Base-by-base conservation (phyloP, 1,140 invertebrate genomes). In the Augochlora pura region DNA sequence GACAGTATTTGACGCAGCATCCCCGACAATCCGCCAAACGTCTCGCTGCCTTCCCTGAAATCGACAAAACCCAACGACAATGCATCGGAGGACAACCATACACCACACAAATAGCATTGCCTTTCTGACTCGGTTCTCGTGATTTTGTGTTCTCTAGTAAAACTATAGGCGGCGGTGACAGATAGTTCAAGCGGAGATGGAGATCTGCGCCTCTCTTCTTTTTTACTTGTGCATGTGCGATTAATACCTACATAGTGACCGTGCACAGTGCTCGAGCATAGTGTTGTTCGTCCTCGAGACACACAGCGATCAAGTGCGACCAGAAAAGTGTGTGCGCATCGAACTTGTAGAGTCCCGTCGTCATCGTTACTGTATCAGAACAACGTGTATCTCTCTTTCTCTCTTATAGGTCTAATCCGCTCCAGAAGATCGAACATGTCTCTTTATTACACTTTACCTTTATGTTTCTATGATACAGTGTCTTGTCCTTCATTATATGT, bases 1-100 rank as follows among this genome's bases (percentile, higher is more conserved):
- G 92, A 93, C 21, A 93, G 88, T 72, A 93, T 93, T 72, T 93
- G 92, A 73, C 92, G 92, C 78, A 93, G 88, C 92, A 93, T 93
- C 76, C 92, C 92, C 39, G 92, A 93, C 62, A 93, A 89, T 78
- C 92, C 92, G 69, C 92, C 92, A 75, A 93, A 92, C 12, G 89
- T 91, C 71, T 92, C 92, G 75, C 87, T 87, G 81, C 67, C 82
- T 71, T 93, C 92, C 88, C 92, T 93, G 92, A 88, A 93, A 92
- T 89, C 84, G 89, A 92, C 88, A 93, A 90, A 91, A 92, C 88
- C 91, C 88, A 92, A 91, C 88, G 78, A 91, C 88, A 91, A 90
- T 91, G 90, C 89, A 86, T 78, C 85, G 78, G 80, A 80, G 80
- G 79, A 81, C 39, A 72, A 65, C 69, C 72, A 46, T 64, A 64